Percentiles rank a stretch among this genome's conserved stretches.
phyloP scores from a whole-genome alignment of 2,797 vertebrate species.

The Chaenodraco wilsoni region DNA sequence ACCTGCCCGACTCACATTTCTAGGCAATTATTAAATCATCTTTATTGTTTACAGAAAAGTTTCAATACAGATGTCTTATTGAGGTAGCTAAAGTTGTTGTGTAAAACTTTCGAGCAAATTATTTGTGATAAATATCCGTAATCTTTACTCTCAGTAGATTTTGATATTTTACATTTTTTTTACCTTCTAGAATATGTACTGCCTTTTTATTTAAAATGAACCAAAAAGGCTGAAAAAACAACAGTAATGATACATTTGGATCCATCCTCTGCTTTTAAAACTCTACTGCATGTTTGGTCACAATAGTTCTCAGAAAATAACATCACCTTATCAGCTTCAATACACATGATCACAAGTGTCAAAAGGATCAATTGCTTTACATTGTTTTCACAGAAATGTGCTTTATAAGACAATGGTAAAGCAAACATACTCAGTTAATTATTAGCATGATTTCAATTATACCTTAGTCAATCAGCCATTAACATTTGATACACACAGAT shows the following conservation, averaged over 20 bases:
- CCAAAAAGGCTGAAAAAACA: neutral
- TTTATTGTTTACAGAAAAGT: constrained; percentile 20
- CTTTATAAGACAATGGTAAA: neutral
- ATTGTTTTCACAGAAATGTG: neutral
- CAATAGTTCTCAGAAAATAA: neutral
- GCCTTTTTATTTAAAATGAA: neutral
- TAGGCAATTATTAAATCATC: constrained; percentile 21
- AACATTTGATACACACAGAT: neutral
- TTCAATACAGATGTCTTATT: constrained; percentile 6
- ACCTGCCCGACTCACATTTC: constrained; percentile 61
- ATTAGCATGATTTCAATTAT: neutral
- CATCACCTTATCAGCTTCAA: neutral
- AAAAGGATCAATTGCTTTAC: neutral
- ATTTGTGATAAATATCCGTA: neutral
- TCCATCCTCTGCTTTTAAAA: constrained; percentile 5
- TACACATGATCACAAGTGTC: neutral
- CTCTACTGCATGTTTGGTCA: neutral
- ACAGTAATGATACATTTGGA: neutral
- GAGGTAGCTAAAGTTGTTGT: neutral
- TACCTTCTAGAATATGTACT: neutral
- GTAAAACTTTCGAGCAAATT: neutral
- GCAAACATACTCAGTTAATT: neutral
- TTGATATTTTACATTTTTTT: neutral
- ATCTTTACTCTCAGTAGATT: neutral
- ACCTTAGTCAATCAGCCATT: neutral